Evolutionary conservation across 1,140 invertebrate genomes (phyloP).

Genomic region (Drosophila repleta): DNA sequence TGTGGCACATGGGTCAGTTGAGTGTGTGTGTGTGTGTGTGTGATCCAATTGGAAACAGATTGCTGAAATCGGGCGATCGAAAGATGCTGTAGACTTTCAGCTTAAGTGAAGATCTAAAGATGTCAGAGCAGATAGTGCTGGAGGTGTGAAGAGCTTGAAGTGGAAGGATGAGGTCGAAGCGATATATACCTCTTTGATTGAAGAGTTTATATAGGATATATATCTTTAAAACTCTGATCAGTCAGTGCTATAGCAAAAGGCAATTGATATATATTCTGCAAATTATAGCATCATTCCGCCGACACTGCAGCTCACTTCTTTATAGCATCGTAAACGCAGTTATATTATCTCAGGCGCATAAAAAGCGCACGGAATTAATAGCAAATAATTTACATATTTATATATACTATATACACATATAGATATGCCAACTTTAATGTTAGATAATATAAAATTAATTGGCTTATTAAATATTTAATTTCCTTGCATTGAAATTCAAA

Average conservation of each 20-base stretch:
- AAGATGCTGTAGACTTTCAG: neutral
- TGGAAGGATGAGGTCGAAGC: too few species aligned
- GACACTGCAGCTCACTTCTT: neutral
- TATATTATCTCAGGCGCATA: neutral
- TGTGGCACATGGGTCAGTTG: slow-evolving; percentile 7
- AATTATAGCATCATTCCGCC: slow-evolving; percentile 5
- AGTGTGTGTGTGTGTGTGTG: slow-evolving; percentile 11
- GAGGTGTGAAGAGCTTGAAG: neutral
- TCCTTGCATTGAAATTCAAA: neutral
- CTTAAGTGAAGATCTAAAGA: too few species aligned
- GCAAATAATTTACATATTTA: neutral
- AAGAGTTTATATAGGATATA: neutral
- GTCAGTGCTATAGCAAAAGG: neutral
- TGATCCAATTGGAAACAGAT: slow-evolving; percentile 35
- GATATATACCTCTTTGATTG: too few species aligned
- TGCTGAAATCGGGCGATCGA: slow-evolving; percentile 24
- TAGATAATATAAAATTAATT: slow-evolving; percentile 18
- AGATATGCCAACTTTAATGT: slow-evolving; percentile 1
- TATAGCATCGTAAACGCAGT: slow-evolving; percentile 18
- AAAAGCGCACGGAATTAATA: neutral
- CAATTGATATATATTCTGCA: slow-evolving; percentile 2
- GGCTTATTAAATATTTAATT: slow-evolving; percentile 9
- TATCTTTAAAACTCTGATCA: neutral
- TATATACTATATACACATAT: neutral
- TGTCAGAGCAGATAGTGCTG: too few species aligned